Evolutionary conservation across 1,140 invertebrate genomes (phyloP).

Genomic region (Steinernema feltiae): DNA sequence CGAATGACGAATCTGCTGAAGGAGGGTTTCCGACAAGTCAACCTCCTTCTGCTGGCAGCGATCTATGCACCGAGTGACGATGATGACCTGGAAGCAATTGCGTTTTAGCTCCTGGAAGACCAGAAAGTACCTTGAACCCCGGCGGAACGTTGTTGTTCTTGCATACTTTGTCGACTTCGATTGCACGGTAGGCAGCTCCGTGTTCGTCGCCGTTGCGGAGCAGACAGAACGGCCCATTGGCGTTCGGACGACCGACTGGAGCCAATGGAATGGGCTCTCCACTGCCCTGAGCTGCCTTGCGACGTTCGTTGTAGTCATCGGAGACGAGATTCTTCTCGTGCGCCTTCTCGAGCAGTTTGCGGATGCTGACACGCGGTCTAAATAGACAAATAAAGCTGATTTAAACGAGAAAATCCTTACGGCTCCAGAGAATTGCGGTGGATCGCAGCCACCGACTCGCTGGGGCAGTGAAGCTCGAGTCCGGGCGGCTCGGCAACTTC

Average conservation of each 20-base stretch:
- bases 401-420: constrained; percentile 10
- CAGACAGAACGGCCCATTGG: constrained; percentile 43
- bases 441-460: constrained; percentile 34
- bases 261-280: constrained; percentile 37
- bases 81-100: constrained; percentile 24
- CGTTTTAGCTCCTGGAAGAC: neutral
- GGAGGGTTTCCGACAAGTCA: constrained; percentile 21
- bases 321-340: constrained; percentile 41
- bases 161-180: constrained; percentile 52
- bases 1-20: constrained; percentile 14
- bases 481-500: constrained; percentile 41
- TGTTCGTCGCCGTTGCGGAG: constrained; percentile 43
- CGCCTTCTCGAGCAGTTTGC: constrained; percentile 42
- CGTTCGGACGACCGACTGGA: constrained; percentile 34
- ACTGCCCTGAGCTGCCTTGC: constrained; percentile 3
- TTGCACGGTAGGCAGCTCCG: constrained; percentile 37
- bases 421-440: constrained; percentile 39
- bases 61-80: constrained; percentile 36
- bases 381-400: constrained; percentile 5
- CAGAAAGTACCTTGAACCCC: constrained; percentile 40
- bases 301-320: constrained; percentile 48
- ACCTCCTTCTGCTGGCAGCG: neutral
- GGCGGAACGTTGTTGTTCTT: constrained; percentile 46
- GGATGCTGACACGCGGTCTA: constrained; percentile 47
- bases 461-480: constrained; percentile 43